Percentiles rank a stretch among this genome's conserved stretches.
Conservation (phyloP, 92 coral and sea anemone genomes). For the Anthopleura xanthogrammica region DNA sequence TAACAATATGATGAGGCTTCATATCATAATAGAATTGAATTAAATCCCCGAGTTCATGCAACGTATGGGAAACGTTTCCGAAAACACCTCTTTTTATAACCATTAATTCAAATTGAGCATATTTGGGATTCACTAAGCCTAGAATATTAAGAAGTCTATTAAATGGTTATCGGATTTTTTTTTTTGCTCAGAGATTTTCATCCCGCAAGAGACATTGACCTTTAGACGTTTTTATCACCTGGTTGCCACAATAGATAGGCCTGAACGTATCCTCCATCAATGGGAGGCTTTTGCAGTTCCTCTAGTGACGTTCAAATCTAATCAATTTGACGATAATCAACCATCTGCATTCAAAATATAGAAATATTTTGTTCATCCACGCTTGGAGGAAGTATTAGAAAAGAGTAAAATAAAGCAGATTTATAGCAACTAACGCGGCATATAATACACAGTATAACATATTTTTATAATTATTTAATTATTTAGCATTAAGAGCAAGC, state of each 20-base stretch:
- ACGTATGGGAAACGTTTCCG: neutral
- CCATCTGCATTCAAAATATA: neutral
- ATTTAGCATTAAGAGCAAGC: slow-evolving; percentile 2
- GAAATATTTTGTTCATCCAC: neutral
- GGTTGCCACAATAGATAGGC: slow-evolving; percentile 2
- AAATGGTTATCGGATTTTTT: neutral
- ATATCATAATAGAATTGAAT: neutral
- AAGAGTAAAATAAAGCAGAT: neutral
- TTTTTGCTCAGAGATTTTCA: neutral
- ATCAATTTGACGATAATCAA: neutral
- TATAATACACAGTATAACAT: neutral
- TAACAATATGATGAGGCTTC: neutral
- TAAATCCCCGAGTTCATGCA: neutral
- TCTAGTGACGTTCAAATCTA: neutral
- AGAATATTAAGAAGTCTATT: neutral
- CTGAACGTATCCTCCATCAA: neutral
- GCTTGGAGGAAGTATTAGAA: neutral
- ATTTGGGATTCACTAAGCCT: neutral
- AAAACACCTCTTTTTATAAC: neutral
- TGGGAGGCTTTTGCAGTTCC: neutral
- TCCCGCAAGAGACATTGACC: neutral
- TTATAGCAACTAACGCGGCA: neutral
- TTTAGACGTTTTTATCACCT: neutral
- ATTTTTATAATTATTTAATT: neutral
- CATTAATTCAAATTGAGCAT: neutral